These are phyloP conservation scores for Eristalis intricaria DNA, from an alignment of 2,888 invertebrate genomes.

Conservation along the genomic window DNA sequence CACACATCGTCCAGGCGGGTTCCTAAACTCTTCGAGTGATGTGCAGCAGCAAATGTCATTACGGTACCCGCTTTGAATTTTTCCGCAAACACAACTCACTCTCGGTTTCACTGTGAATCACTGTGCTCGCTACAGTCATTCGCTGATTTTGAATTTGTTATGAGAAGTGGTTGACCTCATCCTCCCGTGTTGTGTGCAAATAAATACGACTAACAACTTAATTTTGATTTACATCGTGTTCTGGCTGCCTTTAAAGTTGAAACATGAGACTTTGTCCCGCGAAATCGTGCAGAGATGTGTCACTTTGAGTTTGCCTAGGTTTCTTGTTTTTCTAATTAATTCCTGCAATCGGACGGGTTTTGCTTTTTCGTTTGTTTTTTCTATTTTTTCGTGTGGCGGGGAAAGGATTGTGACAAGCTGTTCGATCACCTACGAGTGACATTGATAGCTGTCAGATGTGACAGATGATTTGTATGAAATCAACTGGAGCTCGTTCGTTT, in stretches of 20 bases:
- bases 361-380: not conserved
- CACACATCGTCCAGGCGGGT: not conserved
- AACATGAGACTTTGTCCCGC: conserved; percentile 1
- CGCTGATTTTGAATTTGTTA: not conserved
- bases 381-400: not conserved
- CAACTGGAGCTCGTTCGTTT: not conserved
- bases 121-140: not conserved
- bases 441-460: not conserved
- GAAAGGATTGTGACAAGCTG: not conserved
- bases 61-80: not conserved
- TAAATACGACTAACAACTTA: conserved; percentile 45
- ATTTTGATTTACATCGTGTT: conserved; percentile 17
- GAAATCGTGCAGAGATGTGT: not conserved
- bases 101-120: not conserved
- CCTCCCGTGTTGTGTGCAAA: conserved; percentile 7
- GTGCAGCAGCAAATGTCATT: not conserved
- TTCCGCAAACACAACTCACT: not conserved
- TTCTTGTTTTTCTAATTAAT: not conserved
- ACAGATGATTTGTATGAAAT: not conserved
- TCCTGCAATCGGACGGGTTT: not conserved
- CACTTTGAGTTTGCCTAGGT: not conserved
- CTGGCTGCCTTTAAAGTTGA: not conserved
- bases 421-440: not conserved
- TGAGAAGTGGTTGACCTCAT: conserved; percentile 2
- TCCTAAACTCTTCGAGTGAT: not conserved